Base-by-base conservation (phyloP, 2,113 vertebrate genomes). In the Grus americana region DNA sequence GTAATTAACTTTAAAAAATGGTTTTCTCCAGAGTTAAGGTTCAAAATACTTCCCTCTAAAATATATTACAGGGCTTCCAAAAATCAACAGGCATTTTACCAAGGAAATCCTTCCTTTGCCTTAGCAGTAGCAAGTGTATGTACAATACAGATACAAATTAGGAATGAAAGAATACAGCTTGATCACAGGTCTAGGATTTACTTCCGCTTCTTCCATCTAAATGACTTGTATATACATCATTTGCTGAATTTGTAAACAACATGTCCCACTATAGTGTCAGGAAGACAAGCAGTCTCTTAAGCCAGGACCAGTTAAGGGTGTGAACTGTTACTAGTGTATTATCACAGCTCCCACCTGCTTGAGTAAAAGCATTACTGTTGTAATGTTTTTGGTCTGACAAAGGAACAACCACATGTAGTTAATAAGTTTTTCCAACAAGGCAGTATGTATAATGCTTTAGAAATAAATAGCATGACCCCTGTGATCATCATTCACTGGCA, bases 331-430 rank as follows among this genome's bases (percentile, higher is more conserved):
- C 26, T n/a, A 70, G 23, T 84, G 23, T 67, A 81, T 88, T 95
- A 97, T 94, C 93, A 92, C 52, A 79, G 24, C 18, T 84, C 40
- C 72, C 96, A 96, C 82, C 93, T 93, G 95, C 72, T 94, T 38
- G 63, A 74, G 55, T 65, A 49, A 88, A 94, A 91, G 16, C 40
- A 74, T 50, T 83, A 65, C 73, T 57, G 65, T 57, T 87, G 24
- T 17, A 82, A 75, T 6, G 46, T 24, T 88, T 92, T 67, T 62
- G 30, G 17, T 71, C 42, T 50, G 81, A 52, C 50, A 83, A 87
- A 87, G 23, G 19, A 58, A 86, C 10, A 86, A 71, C 15, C 30
- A 44, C 10, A 26, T 18, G 49, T 4, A 55, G 50, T 38, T 61
- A 76, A 15, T 18, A 73, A 26, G 15, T 42, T 79, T 86, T 79